Evolutionary conservation across 1,140 invertebrate species (phyloP).

Genomic region (Drosophila triauraria): DNA sequence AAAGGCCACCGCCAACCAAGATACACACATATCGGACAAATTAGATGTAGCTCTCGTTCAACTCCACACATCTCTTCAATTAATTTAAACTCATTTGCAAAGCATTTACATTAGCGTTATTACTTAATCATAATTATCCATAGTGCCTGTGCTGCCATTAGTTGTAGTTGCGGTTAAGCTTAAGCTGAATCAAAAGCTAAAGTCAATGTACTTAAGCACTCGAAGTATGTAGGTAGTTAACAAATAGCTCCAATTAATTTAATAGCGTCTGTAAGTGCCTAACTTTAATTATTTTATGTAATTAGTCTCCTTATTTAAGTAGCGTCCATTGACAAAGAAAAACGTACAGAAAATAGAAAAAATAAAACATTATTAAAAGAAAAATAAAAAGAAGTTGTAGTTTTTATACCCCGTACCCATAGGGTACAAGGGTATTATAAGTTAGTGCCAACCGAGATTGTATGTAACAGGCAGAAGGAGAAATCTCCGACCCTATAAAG

Average conservation of each 20-base stretch:
- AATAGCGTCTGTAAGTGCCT: conserved; percentile 22
- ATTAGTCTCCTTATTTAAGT: conserved; percentile 34
- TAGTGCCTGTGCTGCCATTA: conserved; percentile 67
- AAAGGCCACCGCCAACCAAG: conserved; percentile 1
- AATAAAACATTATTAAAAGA: conserved; percentile 30
- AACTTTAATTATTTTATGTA: conserved; percentile 17
- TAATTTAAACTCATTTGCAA: conserved; percentile 69
- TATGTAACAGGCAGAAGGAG: no score
- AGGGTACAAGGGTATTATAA: no score
- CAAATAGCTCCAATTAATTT: conserved; percentile 52
- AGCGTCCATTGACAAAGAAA: conserved; percentile 15
- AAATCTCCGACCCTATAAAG: no score
- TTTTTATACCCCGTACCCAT: no score
- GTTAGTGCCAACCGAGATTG: no score
- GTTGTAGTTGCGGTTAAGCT: conserved; percentile 50
- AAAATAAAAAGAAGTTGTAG: background rate
- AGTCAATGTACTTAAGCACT: conserved; percentile 70
- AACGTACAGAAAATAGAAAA: conserved; percentile 6
- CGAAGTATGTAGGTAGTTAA: conserved; percentile 63
- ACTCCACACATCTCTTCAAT: conserved; percentile 42
- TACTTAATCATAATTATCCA: conserved; percentile 42
- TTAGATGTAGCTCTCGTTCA: conserved; percentile 50
- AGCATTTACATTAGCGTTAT: conserved; percentile 58
- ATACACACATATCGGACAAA: conserved; percentile 57
- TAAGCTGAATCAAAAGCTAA: conserved; percentile 37